Evolutionary conservation across 2,797 vertebrate genomes (phyloP), one percentile per base, ranked within the genome.

Genomic region (Sparidentex hasta): DNA sequence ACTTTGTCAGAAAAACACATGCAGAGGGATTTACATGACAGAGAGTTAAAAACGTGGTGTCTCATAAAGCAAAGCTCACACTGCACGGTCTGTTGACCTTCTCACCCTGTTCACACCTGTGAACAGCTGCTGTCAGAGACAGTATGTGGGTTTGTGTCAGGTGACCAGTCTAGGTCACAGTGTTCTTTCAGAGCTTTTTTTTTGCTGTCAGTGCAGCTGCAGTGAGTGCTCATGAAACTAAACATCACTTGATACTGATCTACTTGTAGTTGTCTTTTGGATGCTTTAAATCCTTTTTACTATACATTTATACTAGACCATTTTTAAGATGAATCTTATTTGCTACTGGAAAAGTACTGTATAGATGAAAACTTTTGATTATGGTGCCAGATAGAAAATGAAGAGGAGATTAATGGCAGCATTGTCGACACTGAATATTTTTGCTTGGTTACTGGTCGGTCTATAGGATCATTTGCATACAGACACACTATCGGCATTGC

Each of bases 201-300:
- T 51, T 27, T 76, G 21, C 66, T 52, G 66, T 44, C 21, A 47
- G 47, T 20, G 23, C 56, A 59, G 50, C 54, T 0, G 20, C 65
- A 38, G 0, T 55, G 43, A 46, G 33, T 65, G 48, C 56, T 66
- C 20, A 23, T 3, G 1, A 0, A 27, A 47, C 29, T 72, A 65
- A 87, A 82, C 81, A 57, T 67, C 77, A 76, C 21, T 23, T 63
- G 62, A 64, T 41, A 48, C 27, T 48, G 50, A 66, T 51, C 18
- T 38, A 57, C 38, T 2, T 59, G 13, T 16, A 11, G 17, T 55
- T 44, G 8, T 44, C 27, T 41, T 46, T 7, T 51, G 0, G 4
- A 52, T 14, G 46, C 11, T 51, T 18, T 50, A 18, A 0, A 65
- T 46, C 33, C 2, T 8, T 9, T 1, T 23, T 16, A 7, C 23